These are phyloP conservation scores for Mallotus villosus DNA, from an alignment of 2,797 vertebrate species.

Conservation along the genomic window DNA sequence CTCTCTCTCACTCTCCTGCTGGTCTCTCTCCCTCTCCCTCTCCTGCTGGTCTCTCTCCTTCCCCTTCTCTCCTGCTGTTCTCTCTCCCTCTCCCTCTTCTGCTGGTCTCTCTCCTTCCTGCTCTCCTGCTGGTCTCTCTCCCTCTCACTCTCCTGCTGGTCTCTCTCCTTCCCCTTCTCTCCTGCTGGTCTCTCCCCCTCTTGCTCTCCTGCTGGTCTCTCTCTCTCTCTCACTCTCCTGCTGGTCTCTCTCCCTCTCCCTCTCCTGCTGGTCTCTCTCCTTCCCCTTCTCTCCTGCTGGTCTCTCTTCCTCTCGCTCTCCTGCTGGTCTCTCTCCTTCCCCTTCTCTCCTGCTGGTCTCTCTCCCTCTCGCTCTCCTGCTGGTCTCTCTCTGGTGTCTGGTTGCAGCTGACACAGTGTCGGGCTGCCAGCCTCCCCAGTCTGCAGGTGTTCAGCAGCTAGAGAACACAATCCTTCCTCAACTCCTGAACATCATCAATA, in stretches of 20 bases:
- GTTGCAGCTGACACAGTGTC: not conserved
- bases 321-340: slow-evolving; percentile 18
- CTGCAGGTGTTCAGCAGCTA: slow-evolving; percentile 57
- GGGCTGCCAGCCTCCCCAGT: not conserved
- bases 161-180: slow-evolving; percentile 38
- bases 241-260: not conserved
- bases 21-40: too few species aligned
- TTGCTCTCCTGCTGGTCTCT: too few species aligned
- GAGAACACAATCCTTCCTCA: slow-evolving; percentile 40
- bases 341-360: slow-evolving; percentile 9
- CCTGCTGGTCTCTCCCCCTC: too few species aligned
- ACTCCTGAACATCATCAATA: not conserved
- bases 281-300: too few species aligned
- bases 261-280: not conserved
- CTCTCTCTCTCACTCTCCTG: not conserved
- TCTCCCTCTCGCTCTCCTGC: not conserved
- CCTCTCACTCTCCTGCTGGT: slow-evolving; percentile 17
- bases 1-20: not conserved
- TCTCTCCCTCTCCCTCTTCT: too few species aligned
- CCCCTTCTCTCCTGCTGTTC: too few species aligned
- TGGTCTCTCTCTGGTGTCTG: not conserved
- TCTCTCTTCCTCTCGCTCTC: slow-evolving; percentile 8
- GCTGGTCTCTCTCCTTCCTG: too few species aligned
- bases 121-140: slow-evolving; percentile 41
- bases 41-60: too few species aligned